Base-by-base conservation (phyloP, 2,113 vertebrate genomes). In the Dissostichus mawsoni region DNA sequence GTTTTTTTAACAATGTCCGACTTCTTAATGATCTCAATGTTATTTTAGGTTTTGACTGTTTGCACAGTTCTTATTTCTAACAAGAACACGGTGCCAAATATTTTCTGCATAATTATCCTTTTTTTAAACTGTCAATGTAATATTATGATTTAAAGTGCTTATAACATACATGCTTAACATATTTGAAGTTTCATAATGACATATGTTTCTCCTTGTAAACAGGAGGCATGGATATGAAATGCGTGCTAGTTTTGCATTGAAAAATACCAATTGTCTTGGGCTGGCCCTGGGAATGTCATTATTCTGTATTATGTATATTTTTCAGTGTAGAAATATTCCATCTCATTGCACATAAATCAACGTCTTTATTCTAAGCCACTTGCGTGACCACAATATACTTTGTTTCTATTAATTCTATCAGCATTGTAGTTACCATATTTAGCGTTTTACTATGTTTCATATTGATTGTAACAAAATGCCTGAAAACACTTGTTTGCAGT, bases 281-380 rank as follows among this genome's bases (percentile, higher is more conserved):
- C 98, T 97, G 97, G 97, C 90, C 96, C 98, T 94, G 85, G 96
- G 95, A 94, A 87, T 84, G 92, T 56, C 61, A 92, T 84, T 63
- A 85, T 77, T 87, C 94, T 92, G 80, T 92, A 93, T 89, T 83
- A 81, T 94, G 91, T 95, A 83, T 94, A 81, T 93, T 92, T 90
- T 96, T 92, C 82, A 86, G 75, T 94, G 91, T 96, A 92, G 56
- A 84, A 80, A 76, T 87, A 94, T 93, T 90, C 86, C 93, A 92
- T 85, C 78, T 59, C 80, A 72, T 90, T 86, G 75, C 84, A 90
- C 89, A 91, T 67, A 89, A 82, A 75, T 83, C 45, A 77, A 33
- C 62, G 13, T 88, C 45, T 84, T 63, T 89, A 85, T 83, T 86
- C 53, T 48, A 76, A 77, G 72, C 36, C 69, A 41, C 68, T 84